Conservation (phyloP, 37 sponge, comb jelly and placozoan species). For the Diacarnus erythraeanus region DNA sequence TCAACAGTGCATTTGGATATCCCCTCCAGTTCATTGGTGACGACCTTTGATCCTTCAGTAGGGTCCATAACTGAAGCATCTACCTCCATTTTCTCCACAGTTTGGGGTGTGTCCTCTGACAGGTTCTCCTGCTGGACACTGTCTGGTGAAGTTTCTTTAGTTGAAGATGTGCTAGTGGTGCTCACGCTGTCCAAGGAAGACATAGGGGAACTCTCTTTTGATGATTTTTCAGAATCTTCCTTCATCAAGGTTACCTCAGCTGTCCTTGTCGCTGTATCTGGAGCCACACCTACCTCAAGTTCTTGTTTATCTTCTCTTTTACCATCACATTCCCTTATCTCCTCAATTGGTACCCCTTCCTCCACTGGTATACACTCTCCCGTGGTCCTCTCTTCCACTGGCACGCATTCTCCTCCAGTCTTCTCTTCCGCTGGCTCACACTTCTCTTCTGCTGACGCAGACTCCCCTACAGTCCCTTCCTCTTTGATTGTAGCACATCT, state of each 20-base stretch:
- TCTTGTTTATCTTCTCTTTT: neutral
- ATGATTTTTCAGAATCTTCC: neutral
- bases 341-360: neutral
- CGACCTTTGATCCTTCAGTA: neutral
- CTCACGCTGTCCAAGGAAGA: too few relatives aligned
- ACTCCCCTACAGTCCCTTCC: neutral
- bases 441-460: neutral
- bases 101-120: neutral
- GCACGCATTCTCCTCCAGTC: too few relatives aligned
- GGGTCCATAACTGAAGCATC: neutral
- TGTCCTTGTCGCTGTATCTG: too few relatives aligned
- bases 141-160: neutral
- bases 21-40: neutral
- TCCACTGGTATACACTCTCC: neutral
- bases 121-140: neutral
- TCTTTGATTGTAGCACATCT: too few relatives aligned
- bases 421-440: neutral
- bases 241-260: too few relatives aligned
- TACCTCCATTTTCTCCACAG: neutral
- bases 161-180: neutral
- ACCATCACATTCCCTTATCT: too few relatives aligned
- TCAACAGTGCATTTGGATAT: too few relatives aligned
- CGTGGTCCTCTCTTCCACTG: too few relatives aligned
- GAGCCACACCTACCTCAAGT: neutral
- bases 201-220: conserved; percentile 7